Base-by-base conservation (phyloP, 2,888 invertebrate species). In the Oscheius onirici region DNA sequence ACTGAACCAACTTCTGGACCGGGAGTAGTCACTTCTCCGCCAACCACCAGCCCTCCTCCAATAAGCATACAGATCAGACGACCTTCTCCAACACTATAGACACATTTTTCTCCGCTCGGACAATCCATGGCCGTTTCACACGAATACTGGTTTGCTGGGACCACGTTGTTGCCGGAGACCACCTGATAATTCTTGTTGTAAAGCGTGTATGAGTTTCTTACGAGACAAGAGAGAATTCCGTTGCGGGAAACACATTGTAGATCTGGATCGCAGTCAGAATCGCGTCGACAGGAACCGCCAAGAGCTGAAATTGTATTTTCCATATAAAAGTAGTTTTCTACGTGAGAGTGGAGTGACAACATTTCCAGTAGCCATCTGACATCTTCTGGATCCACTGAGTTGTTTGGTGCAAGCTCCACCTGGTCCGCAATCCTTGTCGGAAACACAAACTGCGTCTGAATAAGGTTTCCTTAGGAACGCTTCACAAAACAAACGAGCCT, bases 221-320 rank as follows among this genome's bases (percentile, higher is more conserved):
- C 65, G 43, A 70, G 24, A 34, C 77, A 78, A 63, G 71, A 43
- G 67, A 77, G 65, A 5, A 74, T 71, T 28, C 79, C 79, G 26
- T 75, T 76, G 24, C 74, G 72, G 6, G 73, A 17, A 0, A 75
- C 75, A 49, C 79, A 79, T 3, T 71, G 28, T 0, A 77, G 58
- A 3, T 61, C 52, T 2, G 46, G 43, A 41, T 67, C 67, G 49
- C 79, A 79, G 57, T 79, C 75, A 0, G 75, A 66, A 24, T 79
- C 79, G 24, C 71, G 41, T 24, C 61, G 68, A 49, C 79, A 79
- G 1, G 44, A 61, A 17, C 58, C 61, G 49, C 74, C 74, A 24
- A 75, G 15, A 13, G 17, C 66, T 65, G 13, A 46, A 66, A 66
- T 5, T 2, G 5, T n/a, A 34, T 34, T 34, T 34, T 6, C 5